Evolutionary conservation across 2,797 vertebrate species (phyloP).

Genomic region (Sternotherus odoratus): DNA sequence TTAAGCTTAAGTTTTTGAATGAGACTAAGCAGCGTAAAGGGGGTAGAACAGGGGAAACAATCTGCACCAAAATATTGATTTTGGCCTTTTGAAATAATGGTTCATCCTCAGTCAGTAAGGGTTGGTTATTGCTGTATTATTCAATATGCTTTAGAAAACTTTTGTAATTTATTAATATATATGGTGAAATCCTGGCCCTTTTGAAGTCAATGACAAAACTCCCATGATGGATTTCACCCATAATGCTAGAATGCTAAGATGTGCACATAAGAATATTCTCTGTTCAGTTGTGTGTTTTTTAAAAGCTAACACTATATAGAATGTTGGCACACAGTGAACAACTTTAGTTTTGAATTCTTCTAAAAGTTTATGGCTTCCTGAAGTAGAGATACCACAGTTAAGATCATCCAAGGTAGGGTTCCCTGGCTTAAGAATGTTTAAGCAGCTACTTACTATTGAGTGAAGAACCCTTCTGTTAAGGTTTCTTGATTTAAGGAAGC

Average conservation of each 20-base stretch:
- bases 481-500: constrained; percentile 49
- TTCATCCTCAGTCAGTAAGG: neutral
- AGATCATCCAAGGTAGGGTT: neutral
- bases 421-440: neutral
- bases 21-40: neutral
- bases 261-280: neutral
- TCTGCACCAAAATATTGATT: neutral
- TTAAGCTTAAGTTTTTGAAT: constrained; percentile 13
- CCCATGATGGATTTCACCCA: neutral
- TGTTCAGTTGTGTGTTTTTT: neutral
- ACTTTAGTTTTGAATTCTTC: rapidly evolving
- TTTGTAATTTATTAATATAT: neutral
- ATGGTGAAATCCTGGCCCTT: constrained; percentile 6
- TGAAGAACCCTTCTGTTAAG: constrained; percentile 43
- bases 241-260: neutral
- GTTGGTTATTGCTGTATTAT: neutral
- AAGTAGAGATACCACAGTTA: rapidly evolving
- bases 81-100: constrained; percentile 25
- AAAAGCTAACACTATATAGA: neutral
- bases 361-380: neutral
- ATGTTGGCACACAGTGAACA: neutral
- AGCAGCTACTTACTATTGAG: neutral
- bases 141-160: constrained; percentile 19
- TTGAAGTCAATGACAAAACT: neutral
- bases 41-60: neutral